These are phyloP conservation scores for Lamellibrachia luymesi DNA, from an alignment of 1,140 invertebrate species.

Conservation along the genomic window DNA sequence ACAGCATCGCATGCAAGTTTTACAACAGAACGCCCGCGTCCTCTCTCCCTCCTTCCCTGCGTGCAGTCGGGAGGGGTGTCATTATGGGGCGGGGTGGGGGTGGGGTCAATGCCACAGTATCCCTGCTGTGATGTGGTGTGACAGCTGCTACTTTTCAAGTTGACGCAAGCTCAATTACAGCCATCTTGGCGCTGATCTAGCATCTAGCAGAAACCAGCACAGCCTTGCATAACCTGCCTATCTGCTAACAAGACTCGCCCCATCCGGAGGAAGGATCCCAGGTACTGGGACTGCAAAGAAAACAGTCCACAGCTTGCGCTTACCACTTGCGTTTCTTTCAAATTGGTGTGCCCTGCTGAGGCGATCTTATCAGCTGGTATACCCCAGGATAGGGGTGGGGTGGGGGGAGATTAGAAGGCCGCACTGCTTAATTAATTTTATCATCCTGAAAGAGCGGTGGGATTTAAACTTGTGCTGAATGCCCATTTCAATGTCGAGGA, in stretches of 20 bases:
- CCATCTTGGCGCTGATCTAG: not conserved
- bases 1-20: no score
- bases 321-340: not conserved
- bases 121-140: not conserved
- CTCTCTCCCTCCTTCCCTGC: no score
- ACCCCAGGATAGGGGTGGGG: not conserved
- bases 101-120: not conserved
- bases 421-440: not conserved
- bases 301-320: not conserved
- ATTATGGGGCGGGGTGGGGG: no score
- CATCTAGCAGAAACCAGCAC: not conserved
- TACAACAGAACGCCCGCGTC: no score
- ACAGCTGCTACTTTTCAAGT: not conserved
- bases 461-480: not conserved
- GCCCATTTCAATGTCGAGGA: not conserved
- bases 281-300: not conserved
- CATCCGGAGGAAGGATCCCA: not conserved
- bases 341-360: not conserved
- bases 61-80: no score
- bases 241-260: not conserved
- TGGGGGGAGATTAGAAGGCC: not conserved
- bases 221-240: not conserved
- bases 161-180: not conserved
- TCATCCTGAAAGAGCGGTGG: not conserved
- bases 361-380: not conserved